Evolutionary conservation across 1,140 invertebrate species (phyloP).

Genomic region (Drosophila dunni): DNA sequence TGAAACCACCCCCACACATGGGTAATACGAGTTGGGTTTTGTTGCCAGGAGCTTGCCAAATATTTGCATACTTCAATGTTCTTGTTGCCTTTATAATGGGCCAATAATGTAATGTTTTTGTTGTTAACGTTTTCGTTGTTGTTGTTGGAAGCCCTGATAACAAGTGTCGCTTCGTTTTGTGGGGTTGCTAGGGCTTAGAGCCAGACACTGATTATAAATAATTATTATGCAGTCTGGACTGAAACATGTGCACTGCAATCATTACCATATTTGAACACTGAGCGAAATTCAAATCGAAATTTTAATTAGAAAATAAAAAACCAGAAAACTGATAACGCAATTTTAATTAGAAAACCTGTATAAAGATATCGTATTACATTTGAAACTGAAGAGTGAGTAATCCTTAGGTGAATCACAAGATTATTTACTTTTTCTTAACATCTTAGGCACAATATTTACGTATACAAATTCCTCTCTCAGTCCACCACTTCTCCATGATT

Average conservation of each 20-base stretch:
- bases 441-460: no score
- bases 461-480: neutral
- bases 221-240: conserved; percentile 37
- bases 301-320: neutral
- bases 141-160: conserved; percentile 4
- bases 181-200: conserved; percentile 32
- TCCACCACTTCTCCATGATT: neutral
- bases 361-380: neutral
- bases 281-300: conserved; percentile 8
- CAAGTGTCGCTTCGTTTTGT: conserved; percentile 10
- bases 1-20: conserved; percentile 31
- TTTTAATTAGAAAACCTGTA: conserved; percentile 5
- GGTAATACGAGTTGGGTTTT: conserved; percentile 20
- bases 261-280: conserved; percentile 37
- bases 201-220: conserved; percentile 39
- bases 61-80: conserved; percentile 54
- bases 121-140: neutral
- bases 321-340: neutral
- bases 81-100: conserved; percentile 14
- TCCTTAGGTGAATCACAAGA: no score
- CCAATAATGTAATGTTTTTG: neutral
- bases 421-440: no score
- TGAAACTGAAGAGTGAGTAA: neutral
- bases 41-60: conserved; percentile 68
- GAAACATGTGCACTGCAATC: conserved; percentile 18